Evolutionary conservation across 2,888 invertebrate genomes (phyloP).

Genomic region (Glyphotaelius pellucidus): DNA sequence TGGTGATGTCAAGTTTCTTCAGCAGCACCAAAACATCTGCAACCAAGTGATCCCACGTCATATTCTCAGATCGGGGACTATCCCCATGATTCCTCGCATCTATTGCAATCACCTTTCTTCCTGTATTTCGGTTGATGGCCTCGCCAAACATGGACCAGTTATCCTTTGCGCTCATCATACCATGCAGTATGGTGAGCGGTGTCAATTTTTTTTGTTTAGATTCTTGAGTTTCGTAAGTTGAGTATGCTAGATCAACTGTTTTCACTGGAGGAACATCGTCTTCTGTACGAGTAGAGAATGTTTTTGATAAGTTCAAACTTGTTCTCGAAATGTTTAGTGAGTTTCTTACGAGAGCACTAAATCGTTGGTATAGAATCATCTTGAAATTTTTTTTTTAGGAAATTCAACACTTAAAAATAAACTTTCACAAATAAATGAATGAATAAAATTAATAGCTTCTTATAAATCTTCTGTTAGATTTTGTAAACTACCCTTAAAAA

Average conservation of each 20-base stretch:
- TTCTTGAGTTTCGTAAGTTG: slow-evolving; percentile 80
- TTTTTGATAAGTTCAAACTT: slow-evolving; percentile 18
- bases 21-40: slow-evolving; percentile 84
- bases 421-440: not conserved
- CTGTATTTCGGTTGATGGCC: slow-evolving; percentile 80
- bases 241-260: slow-evolving; percentile 82
- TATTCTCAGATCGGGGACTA: slow-evolving; percentile 86
- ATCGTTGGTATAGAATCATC: slow-evolving; percentile 56
- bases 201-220: slow-evolving; percentile 70
- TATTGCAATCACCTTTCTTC: slow-evolving; percentile 85
- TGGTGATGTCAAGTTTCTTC: slow-evolving; percentile 79
- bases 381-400: not conserved
- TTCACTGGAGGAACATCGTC: slow-evolving; percentile 55
- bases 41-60: slow-evolving; percentile 86
- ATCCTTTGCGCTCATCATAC: slow-evolving; percentile 88
- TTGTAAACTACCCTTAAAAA: too few relatives aligned
- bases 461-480: not conserved
- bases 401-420: not conserved
- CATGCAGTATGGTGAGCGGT: slow-evolving; percentile 91
- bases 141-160: slow-evolving; percentile 92
- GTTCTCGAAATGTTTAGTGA: slow-evolving; percentile 35
- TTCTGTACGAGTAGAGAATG: slow-evolving; percentile 48
- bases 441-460: not conserved
- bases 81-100: slow-evolving; percentile 98
- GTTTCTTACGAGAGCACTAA: slow-evolving; percentile 29